Conservation (phyloP, 2,797 vertebrate species). For the Peromyscus nudipes region DNA sequence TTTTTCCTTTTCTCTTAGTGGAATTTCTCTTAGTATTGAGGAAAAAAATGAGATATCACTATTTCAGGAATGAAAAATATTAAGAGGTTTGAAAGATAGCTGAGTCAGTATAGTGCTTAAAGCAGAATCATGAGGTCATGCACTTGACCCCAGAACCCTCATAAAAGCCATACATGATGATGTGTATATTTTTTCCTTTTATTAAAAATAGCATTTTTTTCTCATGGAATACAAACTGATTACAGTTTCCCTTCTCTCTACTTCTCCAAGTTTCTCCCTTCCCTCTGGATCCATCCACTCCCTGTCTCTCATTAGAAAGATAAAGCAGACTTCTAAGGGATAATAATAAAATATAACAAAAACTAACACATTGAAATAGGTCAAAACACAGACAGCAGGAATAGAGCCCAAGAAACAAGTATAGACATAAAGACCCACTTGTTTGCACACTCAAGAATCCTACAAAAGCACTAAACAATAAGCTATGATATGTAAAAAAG, state of each 20-base stretch:
- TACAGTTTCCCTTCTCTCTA: neutral
- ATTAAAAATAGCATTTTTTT: neutral
- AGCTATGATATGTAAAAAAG: neutral
- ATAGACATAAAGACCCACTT: neutral
- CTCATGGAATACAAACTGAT: no score
- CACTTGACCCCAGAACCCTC: neutral
- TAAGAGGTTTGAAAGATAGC: neutral
- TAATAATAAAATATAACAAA: neutral
- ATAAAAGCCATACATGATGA: neutral
- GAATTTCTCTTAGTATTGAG: neutral
- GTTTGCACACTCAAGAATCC: neutral
- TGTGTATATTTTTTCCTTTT: neutral
- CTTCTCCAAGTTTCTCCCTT: neutral
- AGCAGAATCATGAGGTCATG: neutral
- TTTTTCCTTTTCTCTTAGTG: neutral
- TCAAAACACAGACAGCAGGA: neutral
- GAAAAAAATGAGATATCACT: neutral
- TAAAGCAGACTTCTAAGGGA: neutral
- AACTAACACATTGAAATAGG: neutral
- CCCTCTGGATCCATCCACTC: neutral
- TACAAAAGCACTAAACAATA: neutral
- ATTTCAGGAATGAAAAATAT: neutral
- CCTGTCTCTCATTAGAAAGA: neutral
- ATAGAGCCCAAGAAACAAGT: neutral
- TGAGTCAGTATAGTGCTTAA: neutral